Evolutionary conservation across 2,797 vertebrate genomes (phyloP).

Genomic region (Myotis pilosus): DNA sequence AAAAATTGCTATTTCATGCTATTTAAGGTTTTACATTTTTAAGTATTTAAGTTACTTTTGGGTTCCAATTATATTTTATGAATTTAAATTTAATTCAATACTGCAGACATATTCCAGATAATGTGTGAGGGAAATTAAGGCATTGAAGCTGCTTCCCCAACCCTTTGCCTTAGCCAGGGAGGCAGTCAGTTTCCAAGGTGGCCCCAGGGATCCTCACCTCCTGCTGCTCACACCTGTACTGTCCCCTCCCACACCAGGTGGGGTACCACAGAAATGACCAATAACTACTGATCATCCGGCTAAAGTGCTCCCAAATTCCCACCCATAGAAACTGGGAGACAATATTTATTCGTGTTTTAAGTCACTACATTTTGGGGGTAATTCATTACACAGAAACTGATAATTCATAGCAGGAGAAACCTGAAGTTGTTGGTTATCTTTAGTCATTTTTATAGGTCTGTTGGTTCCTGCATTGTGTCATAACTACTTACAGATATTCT

Average conservation of each 20-base stretch:
- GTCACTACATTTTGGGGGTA: not conserved
- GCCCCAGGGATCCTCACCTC: not conserved
- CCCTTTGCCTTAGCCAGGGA: rapidly evolving
- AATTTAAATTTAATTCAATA: not conserved
- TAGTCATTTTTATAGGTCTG: not conserved
- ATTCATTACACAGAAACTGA: not conserved
- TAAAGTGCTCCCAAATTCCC: not conserved
- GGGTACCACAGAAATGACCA: not conserved
- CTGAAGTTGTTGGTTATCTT: not conserved
- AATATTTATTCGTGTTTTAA: not conserved
- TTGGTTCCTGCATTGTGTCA: not conserved
- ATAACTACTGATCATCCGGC: not conserved
- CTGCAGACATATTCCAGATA: not conserved
- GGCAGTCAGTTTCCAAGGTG: not conserved
- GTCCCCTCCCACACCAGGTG: not conserved
- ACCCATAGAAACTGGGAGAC: not conserved
- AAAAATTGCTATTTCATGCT: not conserved
- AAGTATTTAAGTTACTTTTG: not conserved
- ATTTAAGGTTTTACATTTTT: not conserved
- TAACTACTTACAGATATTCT: not conserved
- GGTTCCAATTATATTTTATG: not conserved
- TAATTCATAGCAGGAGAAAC: not conserved
- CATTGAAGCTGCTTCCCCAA: not conserved
- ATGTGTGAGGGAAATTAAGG: not conserved
- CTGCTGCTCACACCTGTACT: not conserved